phyloP scores from a whole-genome alignment of 2,797 vertebrate genomes.

The Carduelis carduelis region DNA sequence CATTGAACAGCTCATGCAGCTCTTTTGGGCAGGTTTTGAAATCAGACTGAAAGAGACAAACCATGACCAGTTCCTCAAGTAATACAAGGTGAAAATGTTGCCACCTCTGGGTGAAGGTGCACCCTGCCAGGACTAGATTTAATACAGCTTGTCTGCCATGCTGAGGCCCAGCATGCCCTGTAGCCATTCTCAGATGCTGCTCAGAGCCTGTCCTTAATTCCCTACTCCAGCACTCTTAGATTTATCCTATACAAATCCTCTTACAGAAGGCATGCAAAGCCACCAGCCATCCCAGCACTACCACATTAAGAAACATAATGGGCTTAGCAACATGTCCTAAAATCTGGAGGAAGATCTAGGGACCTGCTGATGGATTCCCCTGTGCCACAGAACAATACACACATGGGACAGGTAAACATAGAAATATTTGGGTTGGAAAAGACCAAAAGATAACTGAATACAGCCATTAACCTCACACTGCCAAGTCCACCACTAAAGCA shows the following conservation, averaged over 20 bases:
- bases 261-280: not conserved
- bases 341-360: not conserved
- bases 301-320: not conserved
- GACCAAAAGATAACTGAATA: not conserved
- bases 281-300: not conserved
- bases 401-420: accelerated
- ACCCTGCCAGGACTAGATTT: not conserved
- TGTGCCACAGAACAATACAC: not conserved
- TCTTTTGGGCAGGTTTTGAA: not conserved
- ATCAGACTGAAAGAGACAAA: not conserved
- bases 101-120: not conserved
- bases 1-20: not conserved
- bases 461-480: not conserved
- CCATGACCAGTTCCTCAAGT: not conserved
- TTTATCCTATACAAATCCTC: not conserved
- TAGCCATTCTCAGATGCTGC: not conserved
- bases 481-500: not conserved
- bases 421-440: not conserved
- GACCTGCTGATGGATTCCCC: not conserved
- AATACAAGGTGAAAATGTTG: not conserved
- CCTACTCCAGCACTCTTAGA: not conserved
- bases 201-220: not conserved
- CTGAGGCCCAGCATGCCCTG: not conserved
- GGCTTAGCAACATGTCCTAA: not conserved
- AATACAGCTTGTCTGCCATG: not conserved